Base-by-base conservation (phyloP, 2,113 vertebrate species). In the Antechinus stuartii region DNA sequence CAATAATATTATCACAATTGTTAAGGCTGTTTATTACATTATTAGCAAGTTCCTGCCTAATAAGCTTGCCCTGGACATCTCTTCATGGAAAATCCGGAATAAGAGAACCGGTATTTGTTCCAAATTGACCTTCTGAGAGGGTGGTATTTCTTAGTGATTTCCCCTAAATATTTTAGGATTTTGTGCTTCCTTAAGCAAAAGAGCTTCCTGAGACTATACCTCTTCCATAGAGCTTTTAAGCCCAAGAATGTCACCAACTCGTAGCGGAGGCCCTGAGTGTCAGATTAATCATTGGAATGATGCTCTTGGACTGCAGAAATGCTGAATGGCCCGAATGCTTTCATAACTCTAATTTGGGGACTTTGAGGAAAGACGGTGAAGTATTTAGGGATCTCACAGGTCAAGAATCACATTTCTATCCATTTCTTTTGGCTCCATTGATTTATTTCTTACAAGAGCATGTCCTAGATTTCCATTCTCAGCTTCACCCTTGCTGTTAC, bases 51-150 rank as follows among this genome's bases (percentile, higher is more conserved):
- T 68, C 25, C 50, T 92, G 19, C 52, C 49, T 54, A 94, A 10
- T 68, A 47, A 90, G 76, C 10, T 49, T 91, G 84, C n/a, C 27
- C 92, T 42, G 42, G 46, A 22, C 22, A 22, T 2, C 10, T 16
- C 92, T 84, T 92, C 57, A 53, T 93, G n/a, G 91, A 53, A 53
- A 54, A 90, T 93, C 50, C 54, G 56, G 96, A 93, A 23, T 61
- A 97, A 47, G 54, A 42, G 42, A 89, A 56, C 24, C 91, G 49
- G 91, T 96, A 93, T 54, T 95, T 56, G n/a, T 93, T 52, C 53
- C 42, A 89, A 96, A 46, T 55, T 42, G 47, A 90, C 93, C 25
- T 95, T 90, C 92, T 22, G 42, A 55, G 91, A 26, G 91, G 52
- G 52, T 54, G 90, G 93, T 56, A n/a, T 27, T 90, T 90, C 30